These are phyloP conservation scores for Ctenomys sociabilis DNA, from an alignment of 2,113 vertebrate genomes.

Conservation along the genomic window DNA sequence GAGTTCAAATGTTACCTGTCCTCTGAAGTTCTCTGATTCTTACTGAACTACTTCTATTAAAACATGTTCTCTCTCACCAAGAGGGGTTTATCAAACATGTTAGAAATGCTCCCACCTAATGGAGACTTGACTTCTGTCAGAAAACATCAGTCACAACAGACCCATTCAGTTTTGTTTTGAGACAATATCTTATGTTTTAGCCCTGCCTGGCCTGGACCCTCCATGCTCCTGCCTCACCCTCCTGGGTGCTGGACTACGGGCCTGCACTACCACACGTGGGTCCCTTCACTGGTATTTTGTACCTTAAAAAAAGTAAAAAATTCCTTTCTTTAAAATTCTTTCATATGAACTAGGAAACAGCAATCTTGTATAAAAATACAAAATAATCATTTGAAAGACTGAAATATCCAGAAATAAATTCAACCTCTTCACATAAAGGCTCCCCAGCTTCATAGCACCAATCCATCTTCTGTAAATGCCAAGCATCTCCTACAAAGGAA, in stretches of 20 bases:
- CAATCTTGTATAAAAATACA: neutral
- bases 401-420: neutral
- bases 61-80: neutral
- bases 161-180: neutral
- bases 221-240: neutral
- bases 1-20: neutral
- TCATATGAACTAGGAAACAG: neutral
- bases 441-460: slow-evolving; percentile 96
- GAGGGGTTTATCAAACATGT: neutral
- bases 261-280: too few species aligned
- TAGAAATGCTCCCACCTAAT: neutral
- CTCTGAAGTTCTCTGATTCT: neutral
- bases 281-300: neutral
- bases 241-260: neutral
- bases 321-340: slow-evolving; percentile 2
- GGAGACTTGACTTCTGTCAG: neutral
- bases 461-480: slow-evolving; percentile 93
- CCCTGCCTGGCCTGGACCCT: neutral
- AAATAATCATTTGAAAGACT: neutral
- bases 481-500: slow-evolving; percentile 83
- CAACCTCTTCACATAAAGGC: slow-evolving; percentile 91
- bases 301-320: neutral
- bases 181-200: neutral
- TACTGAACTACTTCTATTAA: neutral
- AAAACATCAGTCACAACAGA: neutral